Evolutionary conservation across 2,113 vertebrate genomes (phyloP).

Genomic region (Aleadryas rufinucha): DNA sequence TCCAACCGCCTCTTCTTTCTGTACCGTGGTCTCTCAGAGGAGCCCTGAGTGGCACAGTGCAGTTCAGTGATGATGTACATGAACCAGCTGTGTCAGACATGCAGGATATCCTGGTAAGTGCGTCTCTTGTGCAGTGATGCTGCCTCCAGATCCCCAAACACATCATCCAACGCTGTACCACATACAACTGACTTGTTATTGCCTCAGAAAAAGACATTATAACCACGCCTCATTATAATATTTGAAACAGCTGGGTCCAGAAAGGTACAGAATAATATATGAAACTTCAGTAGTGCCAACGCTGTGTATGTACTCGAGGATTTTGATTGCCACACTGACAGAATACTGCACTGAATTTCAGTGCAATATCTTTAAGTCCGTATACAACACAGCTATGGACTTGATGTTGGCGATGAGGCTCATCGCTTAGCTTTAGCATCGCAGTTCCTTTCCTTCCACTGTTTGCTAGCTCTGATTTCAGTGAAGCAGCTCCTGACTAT

Average conservation of each 20-base stretch:
- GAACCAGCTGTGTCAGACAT: not conserved
- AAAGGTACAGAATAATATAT: not conserved
- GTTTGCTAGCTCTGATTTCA: not conserved
- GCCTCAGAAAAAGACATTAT: not conserved
- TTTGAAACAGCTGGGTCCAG: not conserved
- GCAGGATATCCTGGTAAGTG: no score
- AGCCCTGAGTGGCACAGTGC: not conserved
- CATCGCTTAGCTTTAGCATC: not conserved
- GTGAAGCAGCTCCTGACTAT: not conserved
- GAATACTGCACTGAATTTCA: not conserved
- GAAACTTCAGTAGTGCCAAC: not conserved
- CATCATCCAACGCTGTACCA: no score
- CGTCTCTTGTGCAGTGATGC: not conserved
- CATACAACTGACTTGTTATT: not conserved
- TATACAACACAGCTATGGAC: not conserved
- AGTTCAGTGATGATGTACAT: not conserved
- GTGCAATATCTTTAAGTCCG: not conserved
- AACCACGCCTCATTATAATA: not conserved
- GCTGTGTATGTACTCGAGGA: not conserved
- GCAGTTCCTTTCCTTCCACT: not conserved
- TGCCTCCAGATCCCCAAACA: not conserved
- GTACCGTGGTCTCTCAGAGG: rapidly evolving
- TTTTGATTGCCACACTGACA: not conserved
- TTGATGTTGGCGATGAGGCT: not conserved
- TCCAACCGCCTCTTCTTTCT: not conserved